These are phyloP conservation scores for Platynereis dumerilii DNA, from an alignment of 2,888 invertebrate species.

Conservation along the genomic window DNA sequence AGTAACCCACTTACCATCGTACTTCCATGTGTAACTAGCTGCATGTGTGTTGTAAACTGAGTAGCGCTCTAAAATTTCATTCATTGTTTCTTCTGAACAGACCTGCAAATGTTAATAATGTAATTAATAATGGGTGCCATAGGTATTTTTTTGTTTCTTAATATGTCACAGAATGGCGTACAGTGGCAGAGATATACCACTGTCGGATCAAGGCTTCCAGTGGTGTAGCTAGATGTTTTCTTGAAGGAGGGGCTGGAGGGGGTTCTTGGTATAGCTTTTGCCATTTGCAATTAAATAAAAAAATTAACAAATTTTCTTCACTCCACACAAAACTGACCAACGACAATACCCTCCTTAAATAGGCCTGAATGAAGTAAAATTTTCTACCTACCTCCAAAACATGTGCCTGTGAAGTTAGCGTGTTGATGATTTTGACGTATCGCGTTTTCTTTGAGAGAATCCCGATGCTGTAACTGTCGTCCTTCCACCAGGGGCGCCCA, in stretches of 20 bases:
- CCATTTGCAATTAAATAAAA: too few relatives aligned
- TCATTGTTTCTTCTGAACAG: slow-evolving; percentile 82
- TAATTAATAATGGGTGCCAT: not conserved
- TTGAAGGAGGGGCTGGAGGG: too few relatives aligned
- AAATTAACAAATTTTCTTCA: too few relatives aligned
- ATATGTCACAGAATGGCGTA: too few relatives aligned
- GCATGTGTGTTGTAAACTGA: slow-evolving; percentile 77
- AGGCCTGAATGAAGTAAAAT: too few relatives aligned
- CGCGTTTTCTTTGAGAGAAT: slow-evolving; percentile 74
- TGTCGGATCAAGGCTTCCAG: too few relatives aligned
- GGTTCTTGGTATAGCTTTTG: too few relatives aligned
- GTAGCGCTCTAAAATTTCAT: slow-evolving; percentile 74
- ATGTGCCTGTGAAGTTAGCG: slow-evolving; percentile 70
- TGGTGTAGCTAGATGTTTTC: too few relatives aligned
- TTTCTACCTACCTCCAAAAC: slow-evolving; percentile 61
- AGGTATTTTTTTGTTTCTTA: too few relatives aligned
- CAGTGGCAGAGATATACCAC: too few relatives aligned
- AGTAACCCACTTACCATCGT: slow-evolving; percentile 62
- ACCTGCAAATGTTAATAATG: slow-evolving; percentile 67
- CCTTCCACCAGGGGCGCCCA: slow-evolving; percentile 77
- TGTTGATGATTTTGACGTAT: slow-evolving; percentile 77
- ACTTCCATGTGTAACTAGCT: slow-evolving; percentile 79
- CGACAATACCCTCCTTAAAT: too few relatives aligned
- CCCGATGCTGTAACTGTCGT: slow-evolving; percentile 73
- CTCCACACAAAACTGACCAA: too few relatives aligned